phyloP scores from a whole-genome alignment of 92 coral and sea anemone species.

The Palythoa grandis region DNA sequence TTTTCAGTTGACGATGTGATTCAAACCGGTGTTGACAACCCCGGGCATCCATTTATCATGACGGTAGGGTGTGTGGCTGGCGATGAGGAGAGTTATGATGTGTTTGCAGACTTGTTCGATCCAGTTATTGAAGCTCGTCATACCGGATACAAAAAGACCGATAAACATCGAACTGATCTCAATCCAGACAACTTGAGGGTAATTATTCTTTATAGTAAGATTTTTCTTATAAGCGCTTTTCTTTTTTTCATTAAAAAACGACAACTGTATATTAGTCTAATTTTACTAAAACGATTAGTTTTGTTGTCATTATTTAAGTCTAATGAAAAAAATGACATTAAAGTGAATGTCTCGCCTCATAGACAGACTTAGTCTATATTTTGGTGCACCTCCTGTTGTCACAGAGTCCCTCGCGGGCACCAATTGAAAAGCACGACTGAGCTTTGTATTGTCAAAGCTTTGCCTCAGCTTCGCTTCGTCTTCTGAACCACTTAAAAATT shows the following conservation, averaged over 20 bases:
- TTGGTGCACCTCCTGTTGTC: too few relatives aligned
- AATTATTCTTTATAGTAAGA: neutral
- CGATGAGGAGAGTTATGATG: slow-evolving; percentile 91
- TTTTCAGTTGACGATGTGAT: slow-evolving; percentile 88
- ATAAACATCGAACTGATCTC: slow-evolving; percentile 90
- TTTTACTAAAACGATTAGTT: too few relatives aligned
- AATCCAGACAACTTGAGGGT: slow-evolving; percentile 70
- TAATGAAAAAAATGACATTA: neutral
- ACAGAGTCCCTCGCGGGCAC: too few relatives aligned
- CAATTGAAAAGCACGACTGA: too few relatives aligned
- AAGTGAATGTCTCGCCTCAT: too few relatives aligned
- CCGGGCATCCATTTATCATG: slow-evolving; percentile 98
- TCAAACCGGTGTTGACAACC: slow-evolving; percentile 97
- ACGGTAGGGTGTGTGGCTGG: slow-evolving; percentile 99
- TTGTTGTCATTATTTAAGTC: neutral
- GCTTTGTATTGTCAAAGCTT: too few relatives aligned
- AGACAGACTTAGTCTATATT: too few relatives aligned
- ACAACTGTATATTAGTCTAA: neutral
- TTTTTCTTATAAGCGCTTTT: neutral
- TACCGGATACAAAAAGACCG: slow-evolving; percentile 90
- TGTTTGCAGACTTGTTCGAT: slow-evolving; percentile 85
- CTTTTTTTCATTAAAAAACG: neutral
- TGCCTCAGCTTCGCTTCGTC: too few relatives aligned
- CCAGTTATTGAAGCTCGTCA: slow-evolving; percentile 91
- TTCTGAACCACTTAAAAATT: too few relatives aligned